Base-by-base conservation (phyloP, 2,888 invertebrate species). In the Strigamia crassipes region DNA sequence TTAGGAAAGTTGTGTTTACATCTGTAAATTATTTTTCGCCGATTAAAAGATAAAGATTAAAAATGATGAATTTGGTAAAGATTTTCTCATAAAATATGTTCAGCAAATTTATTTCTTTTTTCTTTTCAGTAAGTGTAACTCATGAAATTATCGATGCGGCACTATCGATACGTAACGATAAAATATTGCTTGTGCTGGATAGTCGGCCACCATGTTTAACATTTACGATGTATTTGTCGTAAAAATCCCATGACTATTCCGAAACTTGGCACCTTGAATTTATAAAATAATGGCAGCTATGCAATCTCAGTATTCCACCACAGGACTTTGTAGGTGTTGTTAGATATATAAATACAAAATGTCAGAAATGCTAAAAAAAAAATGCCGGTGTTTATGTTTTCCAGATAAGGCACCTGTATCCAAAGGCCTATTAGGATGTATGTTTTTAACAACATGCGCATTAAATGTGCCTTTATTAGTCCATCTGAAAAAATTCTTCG, bases 321-420 rank as follows among this genome's bases (percentile, higher is more conserved):
- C 42, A 13, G 42, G 42, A 12, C 13, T 42, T 42, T 42, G 42
- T 42, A 13, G 13, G 42, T 42, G 13, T 42, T 27, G 27, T 27
- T 27, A 27, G 27, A 27, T 27, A 27, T 27, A 27, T 27, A 27
- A 27, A 27, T 27, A 27, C 27, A 27, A 27, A 27, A 27, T 27
- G 27, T 27, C 27, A 27, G 27, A 27, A 27, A 27, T 27, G 27
- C 27, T 27, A n/a, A n/a, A 27, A 27, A 27, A 27, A 27, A 27
- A 27, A 27, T 27, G 1, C 27, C 27, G 27, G 27, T 27, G 27
- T 27, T 27, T 27, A 27, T 27, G 27, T 27, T 3, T 27, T 87
- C 77, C 86, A 89, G 89, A 89, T 85, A 88, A 88, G 85, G 88
- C 89, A 15, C 89, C 89, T 78, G 89, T 89, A 73, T 89, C 88